Conservation (phyloP, 2,888 invertebrate genomes). For the Drosophila algonquin region DNA sequence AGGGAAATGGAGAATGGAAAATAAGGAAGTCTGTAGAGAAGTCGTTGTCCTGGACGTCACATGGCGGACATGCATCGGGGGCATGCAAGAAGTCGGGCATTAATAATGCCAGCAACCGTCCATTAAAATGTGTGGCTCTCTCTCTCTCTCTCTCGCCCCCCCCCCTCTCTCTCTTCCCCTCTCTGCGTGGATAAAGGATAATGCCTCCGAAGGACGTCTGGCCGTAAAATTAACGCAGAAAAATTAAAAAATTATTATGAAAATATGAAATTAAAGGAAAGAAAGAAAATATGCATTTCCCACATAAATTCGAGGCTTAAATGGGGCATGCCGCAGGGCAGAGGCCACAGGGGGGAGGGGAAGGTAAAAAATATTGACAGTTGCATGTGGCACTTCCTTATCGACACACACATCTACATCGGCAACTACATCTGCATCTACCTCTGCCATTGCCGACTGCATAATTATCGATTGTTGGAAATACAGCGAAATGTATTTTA, state of each 20-base stretch:
- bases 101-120: slow-evolving; percentile 60
- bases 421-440: background rate
- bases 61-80: background rate
- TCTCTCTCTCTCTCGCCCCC: no score
- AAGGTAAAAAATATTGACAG: slow-evolving; percentile 55
- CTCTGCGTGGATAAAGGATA: background rate
- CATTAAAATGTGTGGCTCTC: slow-evolving; percentile 56
- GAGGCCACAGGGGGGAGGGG: slow-evolving; percentile 5
- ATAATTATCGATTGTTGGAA: slow-evolving; percentile 41
- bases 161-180: no score
- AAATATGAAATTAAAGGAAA: slow-evolving; percentile 28
- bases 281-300: slow-evolving; percentile 16
- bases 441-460: slow-evolving; percentile 18
- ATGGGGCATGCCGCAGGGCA: slow-evolving; percentile 14
- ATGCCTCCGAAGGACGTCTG: slow-evolving; percentile 42
- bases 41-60: slow-evolving; percentile 5
- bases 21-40: slow-evolving; percentile 24
- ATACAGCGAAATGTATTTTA: slow-evolving; percentile 14
- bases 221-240: slow-evolving; percentile 70
- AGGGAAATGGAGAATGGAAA: slow-evolving; percentile 10
- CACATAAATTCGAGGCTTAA: slow-evolving; percentile 34
- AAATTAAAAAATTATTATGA: slow-evolving; percentile 51
- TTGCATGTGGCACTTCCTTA: slow-evolving; percentile 53
- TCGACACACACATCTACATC: slow-evolving; percentile 10
- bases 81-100: slow-evolving; percentile 38